Conservation (phyloP, 2,113 vertebrate species). For the Petroica traversi region DNA sequence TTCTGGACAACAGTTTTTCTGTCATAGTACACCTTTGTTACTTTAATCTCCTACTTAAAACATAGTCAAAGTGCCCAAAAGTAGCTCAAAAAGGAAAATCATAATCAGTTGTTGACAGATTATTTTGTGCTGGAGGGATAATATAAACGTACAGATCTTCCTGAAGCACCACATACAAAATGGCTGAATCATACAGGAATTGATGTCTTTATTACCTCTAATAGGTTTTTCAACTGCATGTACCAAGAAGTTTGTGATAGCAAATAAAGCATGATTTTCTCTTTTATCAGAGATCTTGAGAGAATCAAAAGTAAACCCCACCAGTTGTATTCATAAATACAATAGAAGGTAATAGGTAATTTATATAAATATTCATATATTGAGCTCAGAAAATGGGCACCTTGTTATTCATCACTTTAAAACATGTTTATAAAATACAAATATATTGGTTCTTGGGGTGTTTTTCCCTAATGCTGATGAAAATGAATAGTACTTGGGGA, state of each 20-base stretch:
- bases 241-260: background rate
- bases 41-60: background rate
- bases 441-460: background rate
- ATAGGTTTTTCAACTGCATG: background rate
- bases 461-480: slow-evolving; percentile 43
- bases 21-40: rapidly evolving
- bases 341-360: background rate
- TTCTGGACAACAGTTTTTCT: background rate
- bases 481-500: slow-evolving; percentile 58
- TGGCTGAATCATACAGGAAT: background rate
- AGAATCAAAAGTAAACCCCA: background rate
- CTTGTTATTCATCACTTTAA: slow-evolving; percentile 61
- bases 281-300: background rate
- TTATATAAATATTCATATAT: slow-evolving; percentile 48
- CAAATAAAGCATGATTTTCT: background rate
- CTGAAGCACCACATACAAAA: background rate
- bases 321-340: background rate
- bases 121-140: background rate
- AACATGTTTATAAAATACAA: slow-evolving; percentile 51
- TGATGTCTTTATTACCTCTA: background rate
- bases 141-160: background rate
- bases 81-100: background rate
- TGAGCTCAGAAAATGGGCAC: slow-evolving; percentile 17
- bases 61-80: background rate
- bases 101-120: background rate